Base-by-base conservation (phyloP, 1,140 invertebrate genomes). In the Drosophila ogumai region DNA sequence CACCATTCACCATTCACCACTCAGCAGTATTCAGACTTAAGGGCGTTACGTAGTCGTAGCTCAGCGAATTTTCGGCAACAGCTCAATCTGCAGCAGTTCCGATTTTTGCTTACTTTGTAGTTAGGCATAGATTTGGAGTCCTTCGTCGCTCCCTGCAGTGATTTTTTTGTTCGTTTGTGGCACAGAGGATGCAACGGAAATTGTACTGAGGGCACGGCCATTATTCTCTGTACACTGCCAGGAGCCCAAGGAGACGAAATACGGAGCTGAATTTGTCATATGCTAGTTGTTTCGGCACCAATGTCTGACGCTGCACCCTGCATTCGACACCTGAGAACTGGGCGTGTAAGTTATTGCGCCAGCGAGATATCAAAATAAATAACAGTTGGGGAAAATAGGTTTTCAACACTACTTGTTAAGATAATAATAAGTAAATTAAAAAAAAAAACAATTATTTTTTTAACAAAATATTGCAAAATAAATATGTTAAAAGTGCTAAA, bases 41-140 rank as follows among this genome's bases (percentile, higher is more conserved):
- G 69, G 69, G 54, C n/a, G 36, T 59, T 10, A 69, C 41, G 28
- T 25, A 40, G 10, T 47, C 68, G 25, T 47, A 28, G 17, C 34
- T 41, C 17, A 13, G 15, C 36, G 41, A 58, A 47, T 22, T 49
- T 59, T 41, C 22, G 49, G 49, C 56, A 64, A 69, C 67, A 71
- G 52, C 75, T 86, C 75, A 79, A 86, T 79, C 69, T 79, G 66
- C 61, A 56, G 55, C 41, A 67, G 50, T 80, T 88, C 80, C 57
- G 84, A 80, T 77, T 87, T 75, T 71, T 61, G 84, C 76, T 84
- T 87, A 88, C 80, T 84, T 84, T 88, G 84, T 84, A 84, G 81
- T 88, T 88, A 80, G 80, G 66, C 84, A 88, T 84, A 73, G 72
- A 71, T 76, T 66, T 88, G 59, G 59, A 66, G 66, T 49, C 22